These are phyloP conservation scores for Drosophila antonietae DNA, from an alignment of 2,888 invertebrate genomes.

Conservation along the genomic window DNA sequence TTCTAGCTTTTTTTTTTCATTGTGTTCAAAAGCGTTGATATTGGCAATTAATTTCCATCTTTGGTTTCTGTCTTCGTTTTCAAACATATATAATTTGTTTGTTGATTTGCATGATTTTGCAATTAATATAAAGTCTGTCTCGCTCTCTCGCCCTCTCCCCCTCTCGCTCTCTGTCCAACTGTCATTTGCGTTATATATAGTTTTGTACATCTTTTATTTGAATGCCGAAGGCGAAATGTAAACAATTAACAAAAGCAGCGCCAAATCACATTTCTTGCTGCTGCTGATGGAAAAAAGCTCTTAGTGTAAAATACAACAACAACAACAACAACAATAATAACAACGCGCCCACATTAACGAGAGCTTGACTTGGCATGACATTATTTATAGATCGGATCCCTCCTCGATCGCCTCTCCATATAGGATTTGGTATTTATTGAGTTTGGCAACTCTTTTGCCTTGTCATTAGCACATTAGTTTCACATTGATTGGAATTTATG, in stretches of 20 bases:
- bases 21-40: slow-evolving; percentile 73
- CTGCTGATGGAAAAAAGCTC: slow-evolving; percentile 62
- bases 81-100: slow-evolving; percentile 46
- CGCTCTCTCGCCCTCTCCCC: neutral
- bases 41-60: slow-evolving; percentile 73
- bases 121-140: slow-evolving; percentile 67
- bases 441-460: slow-evolving; percentile 62
- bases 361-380: slow-evolving; percentile 62
- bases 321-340: slow-evolving; percentile 21
- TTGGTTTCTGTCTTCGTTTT: slow-evolving; percentile 47
- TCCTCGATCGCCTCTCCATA: slow-evolving; percentile 4
- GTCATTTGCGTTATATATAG: slow-evolving; percentile 69
- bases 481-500: slow-evolving; percentile 77
- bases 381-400: slow-evolving; percentile 51
- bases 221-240: slow-evolving; percentile 74
- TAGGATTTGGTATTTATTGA: slow-evolving; percentile 37
- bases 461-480: slow-evolving; percentile 69
- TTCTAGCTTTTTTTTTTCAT: neutral
- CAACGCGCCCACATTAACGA: slow-evolving; percentile 67
- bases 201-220: slow-evolving; percentile 51
- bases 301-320: slow-evolving; percentile 47
- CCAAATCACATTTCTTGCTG: slow-evolving; percentile 35
- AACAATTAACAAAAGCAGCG: slow-evolving; percentile 62
- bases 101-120: slow-evolving; percentile 75
- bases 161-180: slow-evolving; percentile 3